Conservation (phyloP, 1,140 invertebrate species). For the Lanistes nyassanus region DNA sequence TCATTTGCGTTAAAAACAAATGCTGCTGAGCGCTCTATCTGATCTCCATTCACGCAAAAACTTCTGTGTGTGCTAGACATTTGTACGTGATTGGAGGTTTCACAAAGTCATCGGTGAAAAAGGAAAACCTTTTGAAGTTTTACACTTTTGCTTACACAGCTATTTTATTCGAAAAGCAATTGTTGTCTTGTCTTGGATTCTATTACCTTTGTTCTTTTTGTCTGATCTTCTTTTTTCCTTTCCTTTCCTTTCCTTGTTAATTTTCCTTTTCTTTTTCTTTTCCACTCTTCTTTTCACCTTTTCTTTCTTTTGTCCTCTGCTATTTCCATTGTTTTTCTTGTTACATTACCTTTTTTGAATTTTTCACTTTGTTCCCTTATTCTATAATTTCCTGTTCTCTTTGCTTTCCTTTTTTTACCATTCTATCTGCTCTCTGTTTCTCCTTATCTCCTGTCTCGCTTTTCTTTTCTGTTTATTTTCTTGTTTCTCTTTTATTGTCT, state of each 20-base stretch:
- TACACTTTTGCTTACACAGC: too few species aligned
- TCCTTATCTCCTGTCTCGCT: neutral
- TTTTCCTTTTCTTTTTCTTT: slow-evolving; percentile 8
- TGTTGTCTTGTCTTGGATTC: too few species aligned
- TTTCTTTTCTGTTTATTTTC: neutral
- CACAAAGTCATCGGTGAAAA: too few species aligned
- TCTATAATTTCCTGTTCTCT: neutral
- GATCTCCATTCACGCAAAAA: too few species aligned
- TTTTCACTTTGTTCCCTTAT: neutral
- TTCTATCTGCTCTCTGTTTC: neutral
- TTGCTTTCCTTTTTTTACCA: neutral
- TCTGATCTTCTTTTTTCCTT: neutral
- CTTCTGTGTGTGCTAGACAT: too few species aligned
- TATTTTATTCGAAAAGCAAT: too few species aligned
- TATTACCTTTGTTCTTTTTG: neutral
- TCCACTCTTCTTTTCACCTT: slow-evolving; percentile 7
- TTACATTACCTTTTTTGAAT: neutral
- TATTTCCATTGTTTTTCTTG: too few species aligned
- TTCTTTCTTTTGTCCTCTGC: neutral
- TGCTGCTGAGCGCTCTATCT: too few species aligned
- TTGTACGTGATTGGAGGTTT: too few species aligned
- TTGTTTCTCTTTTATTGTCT: neutral
- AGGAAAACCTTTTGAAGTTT: too few species aligned
- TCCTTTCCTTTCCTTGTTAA: too few species aligned
- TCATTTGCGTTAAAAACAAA: too few species aligned